Base-by-base conservation (phyloP, 2,113 vertebrate genomes). In the Alaudala cheleensis region DNA sequence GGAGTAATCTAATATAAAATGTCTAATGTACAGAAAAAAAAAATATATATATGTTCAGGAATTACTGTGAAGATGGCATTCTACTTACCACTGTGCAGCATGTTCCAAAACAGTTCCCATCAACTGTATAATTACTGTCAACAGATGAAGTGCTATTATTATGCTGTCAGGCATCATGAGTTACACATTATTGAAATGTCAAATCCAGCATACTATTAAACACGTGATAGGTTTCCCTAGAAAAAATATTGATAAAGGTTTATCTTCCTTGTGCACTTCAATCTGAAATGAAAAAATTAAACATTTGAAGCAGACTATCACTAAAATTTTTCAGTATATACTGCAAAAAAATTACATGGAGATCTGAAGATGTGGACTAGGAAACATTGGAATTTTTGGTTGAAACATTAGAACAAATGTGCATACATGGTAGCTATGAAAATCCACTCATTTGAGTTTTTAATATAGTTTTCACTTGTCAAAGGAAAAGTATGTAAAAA, bases 181-280 rank as follows among this genome's bases (percentile, higher is more conserved):
- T 51, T 81, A 14, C 71, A 81, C 28, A 14, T 80, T 64, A 94
- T 67, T 80, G 53, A 77, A 96, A 74, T 24, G 8, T 91, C 71
- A 94, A 84, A 93, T 90, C 56, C 44, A 50, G 47, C 42, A 47
- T 66, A 28, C 14, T 65, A 12, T 73, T 90, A 86, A 86, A 84
- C 2, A 45, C 40, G 33, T 62, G 69, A 80, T 61, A 69, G 26
- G 5, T 62, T 93, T 54, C 47, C 81, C 20, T 84, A 70, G 42
- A 92, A 77, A 77, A 95, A 91, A 81, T 94, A 84, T 78, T 95
- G 73, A 86, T 86, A 95, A 93, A 81, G 49, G 29, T 88, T 95
- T 85, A 51, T 94, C 37, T 66, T 84, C n/a, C 51, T 60, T 34
- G 58, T 71, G 47, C 34, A 44, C 14, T 40, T 93, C 37, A 82